Base-by-base conservation (phyloP, 1,140 invertebrate genomes). In the Drosophila serrata region DNA sequence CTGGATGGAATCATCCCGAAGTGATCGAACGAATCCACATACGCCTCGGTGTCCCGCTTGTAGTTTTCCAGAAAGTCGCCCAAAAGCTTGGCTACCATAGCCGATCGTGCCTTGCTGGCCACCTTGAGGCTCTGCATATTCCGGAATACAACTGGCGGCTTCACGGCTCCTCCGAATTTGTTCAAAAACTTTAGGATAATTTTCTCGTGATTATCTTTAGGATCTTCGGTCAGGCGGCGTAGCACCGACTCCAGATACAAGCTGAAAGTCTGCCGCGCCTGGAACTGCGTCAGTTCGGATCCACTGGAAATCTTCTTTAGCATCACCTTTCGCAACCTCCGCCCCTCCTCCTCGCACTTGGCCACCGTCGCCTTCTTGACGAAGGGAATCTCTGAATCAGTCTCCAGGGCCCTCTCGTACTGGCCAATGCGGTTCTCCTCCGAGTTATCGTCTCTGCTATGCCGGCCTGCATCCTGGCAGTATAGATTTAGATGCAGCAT, bases 41-140 rank as follows among this genome's bases (percentile, higher is more conserved):
- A 96, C 31, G 96, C 91, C 74, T 97, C 96, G 0, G 96, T 97
- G 93, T 97, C 98, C 84, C 96, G 95, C 91, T 97, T 97, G 93
- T 98, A 98, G 61, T 97, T 94, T 93, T 97, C 96, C 53, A 98
- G 94, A 93, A 98, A 99, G 93, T 98, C 97, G 79, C 97, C 97
- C n/a, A 98, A 94, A 87, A 98, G 96, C 93, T 98, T 98, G 1
- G 97, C 97, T 49, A 98, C 96, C 73, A 98, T 95, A 13, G 97
- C 96, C 55, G 97, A 95, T 31, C 97, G 94, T 92, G 98, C 97
- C 93, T 97, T 97, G 70, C 96, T 95, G 73, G 95, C 95, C 82
- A 98, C 74, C 63, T 80, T 78, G 4, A 84, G 63, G 31, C 61
- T 85, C 51, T 78, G 81, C 12, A 78, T 75, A 60, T 91, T 90